phyloP scores from a whole-genome alignment of 2,113 vertebrate species.

The Collichthys lucidus region DNA sequence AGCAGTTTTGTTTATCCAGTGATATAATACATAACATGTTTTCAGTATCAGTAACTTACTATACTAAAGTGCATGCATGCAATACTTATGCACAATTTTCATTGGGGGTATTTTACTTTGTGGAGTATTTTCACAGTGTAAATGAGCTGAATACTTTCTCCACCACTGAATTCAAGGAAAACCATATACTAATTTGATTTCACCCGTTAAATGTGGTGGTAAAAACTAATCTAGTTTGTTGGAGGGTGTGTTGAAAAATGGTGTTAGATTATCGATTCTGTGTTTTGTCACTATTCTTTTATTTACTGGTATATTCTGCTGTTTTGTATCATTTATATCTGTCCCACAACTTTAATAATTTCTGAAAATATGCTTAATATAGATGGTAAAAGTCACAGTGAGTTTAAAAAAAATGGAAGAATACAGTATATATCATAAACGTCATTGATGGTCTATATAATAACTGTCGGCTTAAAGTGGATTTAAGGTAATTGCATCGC shows the following conservation, averaged over 20 bases:
- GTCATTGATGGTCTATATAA: background rate
- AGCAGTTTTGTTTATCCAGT: background rate
- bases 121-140: background rate
- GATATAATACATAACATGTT: background rate
- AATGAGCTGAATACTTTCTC: background rate
- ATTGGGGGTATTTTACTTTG: no score
- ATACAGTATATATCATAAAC: background rate
- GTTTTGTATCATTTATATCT: background rate
- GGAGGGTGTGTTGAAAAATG: no score
- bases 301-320: background rate
- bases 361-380: background rate
- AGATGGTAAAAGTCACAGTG: no score
- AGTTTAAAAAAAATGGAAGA: no score
- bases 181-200: no score
- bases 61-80: background rate
- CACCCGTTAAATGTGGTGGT: no score
- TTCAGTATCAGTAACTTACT: background rate
- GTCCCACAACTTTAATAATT: background rate
- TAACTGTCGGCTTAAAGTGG: background rate
- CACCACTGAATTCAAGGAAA: no score
- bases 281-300: background rate
- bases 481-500: background rate
- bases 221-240: no score
- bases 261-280: no score
- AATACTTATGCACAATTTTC: background rate